phyloP scores from a whole-genome alignment of 2,888 invertebrate genomes.

The Dusona sp. region DNA sequence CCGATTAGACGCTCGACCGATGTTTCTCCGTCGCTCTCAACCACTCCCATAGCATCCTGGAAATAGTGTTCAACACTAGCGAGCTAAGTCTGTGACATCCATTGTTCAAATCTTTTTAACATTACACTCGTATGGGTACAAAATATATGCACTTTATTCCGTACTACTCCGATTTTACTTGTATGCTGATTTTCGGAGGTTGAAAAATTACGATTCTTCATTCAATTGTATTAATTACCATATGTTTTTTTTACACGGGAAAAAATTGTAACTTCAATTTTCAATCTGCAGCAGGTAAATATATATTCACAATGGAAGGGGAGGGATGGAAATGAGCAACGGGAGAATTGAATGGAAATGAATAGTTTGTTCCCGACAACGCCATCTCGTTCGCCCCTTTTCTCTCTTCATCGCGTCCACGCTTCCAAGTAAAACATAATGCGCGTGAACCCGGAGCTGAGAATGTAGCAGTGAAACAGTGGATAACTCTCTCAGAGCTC shows the following conservation, averaged over 20 bases:
- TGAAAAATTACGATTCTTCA: background rate
- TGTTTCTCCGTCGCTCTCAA: constrained; percentile 43
- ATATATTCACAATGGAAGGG: background rate
- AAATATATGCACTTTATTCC: background rate
- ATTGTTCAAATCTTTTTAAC: constrained; percentile 2
- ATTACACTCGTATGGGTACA: background rate
- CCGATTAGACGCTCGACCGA: constrained; percentile 75
- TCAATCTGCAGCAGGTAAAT: constrained; percentile 34
- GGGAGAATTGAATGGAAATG: constrained; percentile 42
- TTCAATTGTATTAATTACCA: background rate
- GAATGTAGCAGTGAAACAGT: constrained; percentile 44
- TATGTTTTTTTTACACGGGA: background rate
- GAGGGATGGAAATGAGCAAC: constrained; percentile 49
- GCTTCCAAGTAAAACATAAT: constrained; percentile 37
- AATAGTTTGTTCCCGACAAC: constrained; percentile 35
- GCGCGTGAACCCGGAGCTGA: constrained; percentile 33
- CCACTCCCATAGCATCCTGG: constrained; percentile 70
- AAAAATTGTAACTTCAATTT: background rate
- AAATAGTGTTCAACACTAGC: background rate
- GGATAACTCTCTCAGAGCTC: background rate
- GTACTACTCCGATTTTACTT: background rate
- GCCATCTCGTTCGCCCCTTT: constrained; percentile 47
- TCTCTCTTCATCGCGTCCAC: constrained; percentile 46
- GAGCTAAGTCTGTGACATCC: background rate
- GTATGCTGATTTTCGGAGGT: too few relatives aligned